phyloP scores from a whole-genome alignment of 2,797 vertebrate genomes.

The Myotis pilosus region DNA sequence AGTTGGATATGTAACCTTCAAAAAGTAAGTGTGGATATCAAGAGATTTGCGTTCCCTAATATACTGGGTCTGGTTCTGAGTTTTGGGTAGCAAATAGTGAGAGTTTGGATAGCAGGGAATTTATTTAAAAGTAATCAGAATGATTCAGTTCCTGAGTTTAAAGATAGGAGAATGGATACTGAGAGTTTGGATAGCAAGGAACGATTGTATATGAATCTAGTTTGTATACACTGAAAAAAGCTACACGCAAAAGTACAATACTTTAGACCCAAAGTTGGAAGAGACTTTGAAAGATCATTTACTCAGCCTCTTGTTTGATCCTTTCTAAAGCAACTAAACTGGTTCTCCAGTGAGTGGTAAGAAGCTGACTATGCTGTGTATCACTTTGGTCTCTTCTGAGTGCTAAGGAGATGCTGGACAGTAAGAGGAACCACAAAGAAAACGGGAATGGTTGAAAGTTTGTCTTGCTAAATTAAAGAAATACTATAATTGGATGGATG shows the following conservation, averaged over 20 bases:
- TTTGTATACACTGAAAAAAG: background rate
- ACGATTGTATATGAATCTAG: background rate
- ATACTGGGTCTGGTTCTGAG: background rate
- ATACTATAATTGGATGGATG: background rate
- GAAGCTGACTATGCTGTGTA: background rate
- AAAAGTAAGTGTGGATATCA: conserved; percentile 21
- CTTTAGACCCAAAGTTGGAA: background rate
- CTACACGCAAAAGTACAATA: background rate
- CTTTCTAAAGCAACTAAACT: background rate
- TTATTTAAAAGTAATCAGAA: conserved; percentile 34
- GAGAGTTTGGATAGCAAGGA: background rate
- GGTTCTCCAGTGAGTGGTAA: background rate
- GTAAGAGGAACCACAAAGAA: background rate
- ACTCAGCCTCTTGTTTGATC: background rate
- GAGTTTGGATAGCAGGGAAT: background rate
- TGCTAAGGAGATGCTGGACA: background rate
- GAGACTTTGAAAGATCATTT: background rate
- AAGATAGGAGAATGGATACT: background rate
- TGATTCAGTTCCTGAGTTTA: background rate
- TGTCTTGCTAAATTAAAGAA: background rate
- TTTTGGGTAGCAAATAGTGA: background rate
- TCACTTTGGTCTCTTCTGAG: background rate
- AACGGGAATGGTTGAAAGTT: background rate
- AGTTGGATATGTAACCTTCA: conserved; percentile 13
- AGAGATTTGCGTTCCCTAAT: background rate